Evolutionary conservation across 1,140 invertebrate genomes (phyloP), one percentile per base, ranked within the genome.

Genomic region (Apis cerana): DNA sequence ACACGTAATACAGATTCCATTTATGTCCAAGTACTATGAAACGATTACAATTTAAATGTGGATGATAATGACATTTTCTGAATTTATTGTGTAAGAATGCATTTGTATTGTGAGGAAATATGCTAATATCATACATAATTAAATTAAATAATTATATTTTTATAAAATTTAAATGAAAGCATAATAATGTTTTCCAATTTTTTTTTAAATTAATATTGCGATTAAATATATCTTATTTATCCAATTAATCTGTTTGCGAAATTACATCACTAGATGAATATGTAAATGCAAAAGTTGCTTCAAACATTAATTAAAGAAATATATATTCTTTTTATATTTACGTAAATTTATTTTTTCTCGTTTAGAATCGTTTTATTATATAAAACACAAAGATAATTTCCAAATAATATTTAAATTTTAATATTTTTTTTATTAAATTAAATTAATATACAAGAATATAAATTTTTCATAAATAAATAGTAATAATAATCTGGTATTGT

Each of bases 1-100:
- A 43, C 80, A 68, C 80, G 80, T 75, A 81, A 52, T 54, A 13
- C 1, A n/a, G 71, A 81, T 75, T 59, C 72, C 62, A 81, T 75
- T 67, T 81, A 72, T 23, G 67, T n/a, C 4, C 33, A 4, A 5
- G 71, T 21, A 74, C 33, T 61, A n/a, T 23, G 33, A 50, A 65
- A 52, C 15, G 52, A 56, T 58, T 56, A 23, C 43, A 21, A 75
- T 74, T 75, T 56, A 27, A 67, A 50, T 71, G 13, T 43, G 61
- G 67, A 75, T 52, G 70, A 75, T 67, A 65, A 75, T 80, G 23
- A 12, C 43, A 65, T 56, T 4, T 75, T 7, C 2, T 52, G 33
- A 52, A 15, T 33, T 27, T n/a, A 23, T 19, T 80, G 9, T 52
- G 17, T 48, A 43, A 50, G 23, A 52, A 62, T 74, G 13, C 11